phyloP scores from a whole-genome alignment of 2,113 vertebrate genomes.

The Saccopteryx bilineata region DNA sequence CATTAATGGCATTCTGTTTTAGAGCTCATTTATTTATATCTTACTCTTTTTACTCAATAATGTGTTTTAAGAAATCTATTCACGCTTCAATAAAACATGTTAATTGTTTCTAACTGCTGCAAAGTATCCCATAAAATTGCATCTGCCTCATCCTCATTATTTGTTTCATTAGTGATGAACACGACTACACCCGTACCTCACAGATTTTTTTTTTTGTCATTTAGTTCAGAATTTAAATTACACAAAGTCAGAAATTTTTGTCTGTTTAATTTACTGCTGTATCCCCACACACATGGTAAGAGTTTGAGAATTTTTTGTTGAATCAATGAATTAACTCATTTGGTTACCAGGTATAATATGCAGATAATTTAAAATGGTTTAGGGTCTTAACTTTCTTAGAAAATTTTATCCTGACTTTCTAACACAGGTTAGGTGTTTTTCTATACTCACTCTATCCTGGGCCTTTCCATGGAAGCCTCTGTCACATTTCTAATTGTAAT shows the following conservation, averaged over 20 bases:
- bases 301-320: background rate
- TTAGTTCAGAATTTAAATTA: conserved; percentile 6
- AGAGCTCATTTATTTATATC: conserved; percentile 36
- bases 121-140: background rate
- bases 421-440: background rate
- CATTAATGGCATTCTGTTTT: conserved; percentile 32
- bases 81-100: conserved; percentile 18
- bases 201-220: background rate
- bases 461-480: background rate
- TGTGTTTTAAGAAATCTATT: conserved; percentile 17
- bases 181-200: background rate
- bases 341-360: background rate
- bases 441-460: background rate
- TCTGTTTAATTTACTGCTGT: background rate
- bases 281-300: background rate
- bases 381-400: background rate
- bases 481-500: background rate
- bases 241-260: background rate
- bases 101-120: background rate
- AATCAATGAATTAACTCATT: background rate
- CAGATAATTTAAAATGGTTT: background rate
- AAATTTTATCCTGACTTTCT: background rate
- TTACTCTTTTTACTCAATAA: conserved; percentile 27
- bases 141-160: background rate
- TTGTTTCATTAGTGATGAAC: background rate